These are phyloP conservation scores for Phalera bucephala DNA, from an alignment of 2,888 invertebrate genomes.

Conservation along the genomic window DNA sequence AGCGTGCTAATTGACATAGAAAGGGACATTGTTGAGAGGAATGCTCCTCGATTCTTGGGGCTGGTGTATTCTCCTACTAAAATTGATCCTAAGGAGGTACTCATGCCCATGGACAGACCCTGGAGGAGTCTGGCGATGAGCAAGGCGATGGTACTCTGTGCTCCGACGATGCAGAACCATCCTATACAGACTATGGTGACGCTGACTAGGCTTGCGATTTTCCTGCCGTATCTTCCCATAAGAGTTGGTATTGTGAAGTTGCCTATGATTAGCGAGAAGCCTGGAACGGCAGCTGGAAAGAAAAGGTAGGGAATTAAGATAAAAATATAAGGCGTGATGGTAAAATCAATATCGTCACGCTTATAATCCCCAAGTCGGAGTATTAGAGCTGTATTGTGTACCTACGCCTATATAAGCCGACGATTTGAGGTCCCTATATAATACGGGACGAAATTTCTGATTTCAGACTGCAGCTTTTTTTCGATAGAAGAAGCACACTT, in stretches of 20 bases:
- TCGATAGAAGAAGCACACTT: no score
- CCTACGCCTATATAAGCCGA: no score
- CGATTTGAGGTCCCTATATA: no score
- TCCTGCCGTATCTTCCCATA: constrained; percentile 74
- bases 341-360: no score
- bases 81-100: constrained; percentile 56
- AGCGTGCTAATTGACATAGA: constrained; percentile 81
- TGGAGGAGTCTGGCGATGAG: constrained; percentile 34
- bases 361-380: no score
- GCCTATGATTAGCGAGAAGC: constrained; percentile 32
- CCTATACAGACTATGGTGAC: constrained; percentile 64
- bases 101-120: constrained; percentile 65
- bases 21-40: constrained; percentile 76
- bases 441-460: no score
- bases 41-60: constrained; percentile 77
- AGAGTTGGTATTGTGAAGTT: constrained; percentile 36
- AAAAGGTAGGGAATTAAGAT: no score
- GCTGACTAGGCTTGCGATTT: constrained; percentile 56
- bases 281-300: constrained; percentile 38
- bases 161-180: constrained; percentile 64
- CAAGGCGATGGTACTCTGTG: constrained; percentile 43
- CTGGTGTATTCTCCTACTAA: constrained; percentile 72
- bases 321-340: no score
- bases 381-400: no score
- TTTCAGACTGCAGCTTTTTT: no score